Percentiles rank a stretch among this genome's conserved stretches.
Evolutionary conservation across 2,113 vertebrate genomes (phyloP).

Genomic region (Podarcis raffonei): DNA sequence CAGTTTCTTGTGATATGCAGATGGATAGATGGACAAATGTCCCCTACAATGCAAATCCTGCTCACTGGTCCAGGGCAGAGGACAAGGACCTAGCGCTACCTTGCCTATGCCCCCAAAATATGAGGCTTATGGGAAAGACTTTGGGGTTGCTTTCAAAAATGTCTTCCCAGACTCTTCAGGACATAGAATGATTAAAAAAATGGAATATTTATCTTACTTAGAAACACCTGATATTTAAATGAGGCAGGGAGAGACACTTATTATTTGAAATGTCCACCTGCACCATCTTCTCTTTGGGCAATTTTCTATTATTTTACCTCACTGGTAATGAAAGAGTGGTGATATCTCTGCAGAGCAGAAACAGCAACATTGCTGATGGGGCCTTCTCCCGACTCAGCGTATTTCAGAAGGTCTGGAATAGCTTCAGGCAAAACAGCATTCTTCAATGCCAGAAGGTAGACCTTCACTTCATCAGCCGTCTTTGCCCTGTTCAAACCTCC

Average conservation of each 20-base stretch:
- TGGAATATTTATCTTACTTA: not conserved
- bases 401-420: slow-evolving; percentile 87
- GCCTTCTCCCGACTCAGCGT: slow-evolving; percentile 85
- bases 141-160: not conserved
- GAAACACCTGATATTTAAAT: not conserved
- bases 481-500: slow-evolving; percentile 81
- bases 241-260: not conserved
- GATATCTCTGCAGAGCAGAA: slow-evolving; percentile 88
- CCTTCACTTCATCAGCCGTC: slow-evolving; percentile 83
- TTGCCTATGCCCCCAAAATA: not conserved
- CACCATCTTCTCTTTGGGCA: not conserved
- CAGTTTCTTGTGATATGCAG: not conserved
- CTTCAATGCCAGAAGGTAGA: slow-evolving; percentile 92
- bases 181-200: not conserved
- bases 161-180: not conserved
- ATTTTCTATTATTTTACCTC: slow-evolving; percentile 78
- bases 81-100: not conserved
- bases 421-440: slow-evolving; percentile 90
- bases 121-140: not conserved
- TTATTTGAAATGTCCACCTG: slow-evolving; percentile 7
- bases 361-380: slow-evolving; percentile 84
- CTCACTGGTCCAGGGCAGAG: not conserved
- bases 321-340: slow-evolving; percentile 79
- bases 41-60: no score
- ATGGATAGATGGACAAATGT: not conserved